phyloP scores from a whole-genome alignment of 2,797 vertebrate species.

The Anomalospiza imberbis region DNA sequence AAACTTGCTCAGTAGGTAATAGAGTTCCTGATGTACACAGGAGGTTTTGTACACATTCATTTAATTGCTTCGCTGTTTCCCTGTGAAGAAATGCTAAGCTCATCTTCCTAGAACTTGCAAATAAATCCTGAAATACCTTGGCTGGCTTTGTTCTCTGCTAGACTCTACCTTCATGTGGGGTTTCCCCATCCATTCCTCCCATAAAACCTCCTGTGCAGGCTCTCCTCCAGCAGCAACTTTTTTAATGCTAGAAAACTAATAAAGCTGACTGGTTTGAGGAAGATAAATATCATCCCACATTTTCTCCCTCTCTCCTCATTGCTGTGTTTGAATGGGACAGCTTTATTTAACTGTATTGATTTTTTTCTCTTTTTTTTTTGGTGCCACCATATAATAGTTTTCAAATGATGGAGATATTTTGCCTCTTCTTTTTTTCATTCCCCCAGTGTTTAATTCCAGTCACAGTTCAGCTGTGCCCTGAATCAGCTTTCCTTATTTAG shows the following conservation, averaged over 20 bases:
- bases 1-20: not conserved
- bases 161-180: not conserved
- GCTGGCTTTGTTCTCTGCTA: not conserved
- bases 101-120: not conserved
- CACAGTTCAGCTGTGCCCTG: not conserved
- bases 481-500: constrained; percentile 3
- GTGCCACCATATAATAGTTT: not conserved
- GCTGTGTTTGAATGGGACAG: not conserved
- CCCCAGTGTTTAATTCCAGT: not conserved
- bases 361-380: not conserved
- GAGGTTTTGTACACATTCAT: not conserved
- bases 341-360: not conserved
- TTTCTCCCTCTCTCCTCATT: not conserved
- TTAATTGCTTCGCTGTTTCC: not conserved
- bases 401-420: not conserved
- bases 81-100: not conserved
- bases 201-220: not conserved
- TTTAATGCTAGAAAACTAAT: not conserved
- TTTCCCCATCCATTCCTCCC: not conserved
- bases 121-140: not conserved
- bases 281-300: not conserved
- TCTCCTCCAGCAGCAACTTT: not conserved
- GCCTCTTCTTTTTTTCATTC: not conserved
- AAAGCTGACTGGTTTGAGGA: not conserved
- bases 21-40: not conserved